These are phyloP conservation scores for Oreocharis arfaki DNA, from an alignment of 2,113 vertebrate genomes.

Conservation along the genomic window DNA sequence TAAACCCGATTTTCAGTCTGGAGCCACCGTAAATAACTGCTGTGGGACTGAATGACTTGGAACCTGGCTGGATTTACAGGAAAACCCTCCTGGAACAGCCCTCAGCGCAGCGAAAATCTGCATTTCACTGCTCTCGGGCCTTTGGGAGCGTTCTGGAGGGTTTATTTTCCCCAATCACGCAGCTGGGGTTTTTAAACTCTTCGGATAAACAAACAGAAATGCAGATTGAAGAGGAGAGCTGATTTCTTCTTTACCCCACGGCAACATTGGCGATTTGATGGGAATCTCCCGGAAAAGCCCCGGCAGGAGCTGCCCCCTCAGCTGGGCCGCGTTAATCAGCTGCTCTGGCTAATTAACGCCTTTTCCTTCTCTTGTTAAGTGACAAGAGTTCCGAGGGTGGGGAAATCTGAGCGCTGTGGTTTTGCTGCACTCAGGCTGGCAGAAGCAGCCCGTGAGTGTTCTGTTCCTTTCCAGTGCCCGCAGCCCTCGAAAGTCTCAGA, in stretches of 20 bases:
- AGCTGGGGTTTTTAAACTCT: neutral
- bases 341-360: neutral
- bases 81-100: neutral
- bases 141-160: neutral
- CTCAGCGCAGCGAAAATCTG: neutral
- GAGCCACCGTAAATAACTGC: neutral
- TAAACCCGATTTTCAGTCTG: fast-evolving
- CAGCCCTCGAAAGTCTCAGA: neutral
- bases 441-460: neutral
- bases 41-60: neutral
- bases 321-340: neutral
- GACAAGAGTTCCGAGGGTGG: neutral
- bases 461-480: neutral
- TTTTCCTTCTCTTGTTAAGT: neutral
- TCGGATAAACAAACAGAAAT: neutral
- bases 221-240: neutral
- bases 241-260: neutral
- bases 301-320: neutral
- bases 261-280: neutral
- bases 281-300: neutral
- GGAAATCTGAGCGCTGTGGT: neutral
- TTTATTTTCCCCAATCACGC: neutral
- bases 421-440: neutral
- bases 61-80: neutral
- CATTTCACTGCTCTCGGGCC: neutral